These are phyloP conservation scores for Omphaloscelis lunosa DNA, from an alignment of 2,888 invertebrate species.

Conservation along the genomic window DNA sequence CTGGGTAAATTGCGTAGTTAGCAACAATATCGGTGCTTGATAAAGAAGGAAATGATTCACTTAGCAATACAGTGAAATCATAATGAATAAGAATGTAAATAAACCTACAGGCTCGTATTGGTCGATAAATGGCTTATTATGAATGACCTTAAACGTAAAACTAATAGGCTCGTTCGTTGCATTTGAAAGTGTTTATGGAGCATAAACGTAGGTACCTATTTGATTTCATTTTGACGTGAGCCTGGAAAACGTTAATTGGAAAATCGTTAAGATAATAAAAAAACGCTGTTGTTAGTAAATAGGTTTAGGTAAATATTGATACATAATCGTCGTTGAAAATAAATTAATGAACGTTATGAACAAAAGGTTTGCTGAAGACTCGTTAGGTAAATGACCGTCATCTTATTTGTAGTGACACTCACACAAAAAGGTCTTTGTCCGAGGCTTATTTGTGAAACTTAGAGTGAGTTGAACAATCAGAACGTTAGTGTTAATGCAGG, in stretches of 20 bases:
- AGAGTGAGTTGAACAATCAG: slow-evolving; percentile 26
- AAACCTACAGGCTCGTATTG: slow-evolving; percentile 1
- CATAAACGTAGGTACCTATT: not conserved
- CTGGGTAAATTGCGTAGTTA: slow-evolving; percentile 33
- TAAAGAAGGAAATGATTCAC: slow-evolving; percentile 53
- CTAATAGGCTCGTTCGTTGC: slow-evolving; percentile 11
- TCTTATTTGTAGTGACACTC: slow-evolving; percentile 26
- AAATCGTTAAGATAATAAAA: slow-evolving; percentile 7
- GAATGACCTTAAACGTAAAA: slow-evolving; percentile 28
- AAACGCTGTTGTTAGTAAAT: slow-evolving; percentile 1
- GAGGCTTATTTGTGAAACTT: slow-evolving; percentile 17
- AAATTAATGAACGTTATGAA: slow-evolving; percentile 21
- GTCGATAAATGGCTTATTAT: slow-evolving; percentile 24
- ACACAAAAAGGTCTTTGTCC: slow-evolving; percentile 43
- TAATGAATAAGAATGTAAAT: slow-evolving; percentile 27
- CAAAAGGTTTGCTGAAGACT: slow-evolving; percentile 18
- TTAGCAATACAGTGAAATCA: slow-evolving; percentile 51
- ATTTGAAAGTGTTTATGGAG: slow-evolving; percentile 38
- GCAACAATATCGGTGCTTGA: slow-evolving; percentile 44
- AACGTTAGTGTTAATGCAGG: not conserved
- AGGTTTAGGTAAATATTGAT: slow-evolving; percentile 3
- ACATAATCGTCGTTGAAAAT: slow-evolving; percentile 9
- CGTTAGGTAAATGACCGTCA: slow-evolving; percentile 19
- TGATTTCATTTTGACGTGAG: slow-evolving; percentile 16
- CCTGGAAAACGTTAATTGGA: slow-evolving; percentile 24